Base-by-base conservation (phyloP, 2,797 vertebrate species). In the Microctenopoma stevenorrisi region DNA sequence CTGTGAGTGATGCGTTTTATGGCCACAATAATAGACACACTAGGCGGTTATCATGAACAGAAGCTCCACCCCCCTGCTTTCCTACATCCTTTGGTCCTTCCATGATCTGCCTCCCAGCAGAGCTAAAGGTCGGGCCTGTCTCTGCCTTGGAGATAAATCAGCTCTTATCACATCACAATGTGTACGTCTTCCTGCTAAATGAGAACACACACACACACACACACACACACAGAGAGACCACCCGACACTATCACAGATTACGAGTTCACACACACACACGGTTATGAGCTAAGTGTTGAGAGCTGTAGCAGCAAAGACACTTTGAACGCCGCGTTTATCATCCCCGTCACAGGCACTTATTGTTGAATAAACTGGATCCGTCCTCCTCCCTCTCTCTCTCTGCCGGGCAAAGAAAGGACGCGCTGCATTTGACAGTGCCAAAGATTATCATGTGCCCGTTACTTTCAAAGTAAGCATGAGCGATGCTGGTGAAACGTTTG, bases 51-150 rank as follows among this genome's bases (percentile, higher is more conserved):
- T 9, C 44, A 28, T 5, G 22, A 47, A 52, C 12, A 25, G 30
- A 11, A 30, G 28, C 42, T 26, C 37, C 47, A 15, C 49, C 30
- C 18, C 13, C 33, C 44, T 52, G 8, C 8, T 57, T 49, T 57
- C 30, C 30, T 33, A 4, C 30, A 33, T 33, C 30, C 30, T 33
- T 33, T 33, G 15, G 38, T 55, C 53, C 30, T 2, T 51, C 2
- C 38, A 43, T 42, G 35, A 43, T 47, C 60, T 63, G 47, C 38
- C 25, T 59, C 46, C n/a, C 37, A 35, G 44, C 61, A n/a, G 66
- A 69, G 74, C 37, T 70, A 90, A 92, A 90, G 90, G 89, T 90
- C 86, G 86, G 64, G 64, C 63, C 46, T 74, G 85, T 79, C 82
- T 71, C 51, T 30, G 58, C 64, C 81, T 83, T 30, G 18, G 67